phyloP scores from a whole-genome alignment of 2,888 invertebrate genomes.

The Embidobia sp. region DNA sequence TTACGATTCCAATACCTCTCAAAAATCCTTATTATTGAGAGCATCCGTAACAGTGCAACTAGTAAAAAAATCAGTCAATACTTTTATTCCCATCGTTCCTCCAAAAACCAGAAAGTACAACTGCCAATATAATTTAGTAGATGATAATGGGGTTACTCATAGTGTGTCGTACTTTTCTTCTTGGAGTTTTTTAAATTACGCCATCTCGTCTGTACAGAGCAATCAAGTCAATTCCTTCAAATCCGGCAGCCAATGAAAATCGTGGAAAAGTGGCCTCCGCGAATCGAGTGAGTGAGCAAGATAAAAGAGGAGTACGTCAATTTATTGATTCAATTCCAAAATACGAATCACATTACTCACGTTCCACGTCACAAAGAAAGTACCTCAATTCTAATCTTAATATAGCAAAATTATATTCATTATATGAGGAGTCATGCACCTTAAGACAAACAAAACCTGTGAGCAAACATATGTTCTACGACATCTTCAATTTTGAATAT shows the following conservation, averaged over 20 bases:
- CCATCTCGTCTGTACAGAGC: slow-evolving; percentile 9
- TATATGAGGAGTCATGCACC: slow-evolving; percentile 22
- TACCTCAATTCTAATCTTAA: slow-evolving; percentile 15
- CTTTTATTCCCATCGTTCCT: neutral
- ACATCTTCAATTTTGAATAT: slow-evolving; percentile 50
- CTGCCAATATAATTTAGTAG: slow-evolving; percentile 4
- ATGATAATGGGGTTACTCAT: slow-evolving; percentile 6
- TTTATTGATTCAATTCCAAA: slow-evolving; percentile 21
- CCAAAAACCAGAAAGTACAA: neutral
- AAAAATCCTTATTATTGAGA: slow-evolving; percentile 11
- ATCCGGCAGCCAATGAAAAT: slow-evolving; percentile 5
- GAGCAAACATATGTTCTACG: slow-evolving; percentile 19
- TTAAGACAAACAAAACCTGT: slow-evolving; percentile 13
- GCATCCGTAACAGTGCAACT: neutral
- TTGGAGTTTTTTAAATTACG: slow-evolving; percentile 11
- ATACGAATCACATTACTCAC: slow-evolving; percentile 6
- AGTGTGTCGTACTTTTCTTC: slow-evolving; percentile 18
- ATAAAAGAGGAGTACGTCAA: slow-evolving; percentile 5
- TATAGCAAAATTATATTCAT: slow-evolving; percentile 22
- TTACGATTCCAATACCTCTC: slow-evolving; percentile 19
- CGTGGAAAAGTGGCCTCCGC: slow-evolving; percentile 8
- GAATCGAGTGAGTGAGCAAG: no score
- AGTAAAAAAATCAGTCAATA: neutral
- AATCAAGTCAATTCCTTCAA: slow-evolving; percentile 1
- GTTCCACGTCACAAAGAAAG: slow-evolving; percentile 10